Evolutionary conservation across 2,113 vertebrate species (phyloP).

Genomic region (Gobius niger): DNA sequence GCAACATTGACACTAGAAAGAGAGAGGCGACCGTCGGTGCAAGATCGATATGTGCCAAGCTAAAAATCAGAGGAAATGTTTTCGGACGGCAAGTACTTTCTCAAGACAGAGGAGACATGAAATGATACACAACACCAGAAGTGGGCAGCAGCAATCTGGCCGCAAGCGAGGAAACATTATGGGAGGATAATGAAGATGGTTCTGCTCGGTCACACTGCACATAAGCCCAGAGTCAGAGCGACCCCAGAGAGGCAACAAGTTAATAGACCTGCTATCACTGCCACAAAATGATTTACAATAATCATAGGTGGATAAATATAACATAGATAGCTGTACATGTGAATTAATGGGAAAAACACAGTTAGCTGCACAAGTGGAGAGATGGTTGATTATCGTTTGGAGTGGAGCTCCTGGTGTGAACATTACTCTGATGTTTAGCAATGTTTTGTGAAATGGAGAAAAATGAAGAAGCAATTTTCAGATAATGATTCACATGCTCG

Average conservation of each 20-base stretch:
- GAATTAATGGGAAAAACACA: slow-evolving; percentile 38
- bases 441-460: slow-evolving; percentile 1
- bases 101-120: slow-evolving; percentile 34
- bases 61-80: slow-evolving; percentile 33
- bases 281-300: slow-evolving; percentile 70
- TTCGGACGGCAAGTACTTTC: slow-evolving; percentile 7
- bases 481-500: neutral
- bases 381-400: slow-evolving; percentile 22
- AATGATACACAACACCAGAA: slow-evolving; percentile 33
- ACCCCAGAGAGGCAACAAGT: slow-evolving; percentile 85
- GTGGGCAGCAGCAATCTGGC: slow-evolving; percentile 63
- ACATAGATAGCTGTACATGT: slow-evolving; percentile 44
- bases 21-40: slow-evolving; percentile 38
- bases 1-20: slow-evolving; percentile 54
- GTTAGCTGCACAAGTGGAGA: slow-evolving; percentile 13
- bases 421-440: slow-evolving; percentile 10
- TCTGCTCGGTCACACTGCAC: slow-evolving; percentile 82
- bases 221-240: slow-evolving; percentile 79
- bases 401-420: slow-evolving; percentile 4
- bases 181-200: slow-evolving; percentile 81
- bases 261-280: slow-evolving; percentile 80
- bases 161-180: slow-evolving; percentile 79
- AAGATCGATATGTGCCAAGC: slow-evolving; percentile 43
- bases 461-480: slow-evolving; percentile 7
- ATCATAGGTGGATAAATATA: slow-evolving; percentile 62